Evolutionary conservation across 2,797 vertebrate genomes (phyloP), one percentile per base, ranked within the genome.

Genomic region (Triplophysa yarkandensis): DNA sequence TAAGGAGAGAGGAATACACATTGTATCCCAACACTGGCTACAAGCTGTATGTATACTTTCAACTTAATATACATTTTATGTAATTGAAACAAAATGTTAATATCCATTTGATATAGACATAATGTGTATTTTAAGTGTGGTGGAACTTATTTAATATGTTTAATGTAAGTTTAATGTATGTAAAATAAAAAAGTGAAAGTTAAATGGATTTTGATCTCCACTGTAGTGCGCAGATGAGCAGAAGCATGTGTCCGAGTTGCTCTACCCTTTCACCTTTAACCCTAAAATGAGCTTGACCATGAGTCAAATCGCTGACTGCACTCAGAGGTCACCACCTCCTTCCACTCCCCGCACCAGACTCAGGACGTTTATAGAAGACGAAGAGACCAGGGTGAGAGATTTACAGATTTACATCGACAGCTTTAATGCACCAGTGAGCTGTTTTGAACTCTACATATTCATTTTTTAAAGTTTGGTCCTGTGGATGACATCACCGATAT

Each of bases 281-380:
- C 98, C 98, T 74, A 98, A 98, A 92, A 98, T 98, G 97, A 99
- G 95, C 83, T 86, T 99, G 74, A 94, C 93, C 77, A 94, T 99
- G 80, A 98, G 95, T 77, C 89, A 96, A 66, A 86, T 93, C 17
- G 92, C 94, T 71, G 92, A 88, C 75, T 82, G 73, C 82, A 89
- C 85, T 6, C 91, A 89, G 84, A 92, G 83, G 82, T 89, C 89
- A 32, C 83, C 85, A 1, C 88, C 92, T 61, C 64, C 14, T 3
- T 21, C 65, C n/a, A 69, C 44, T 2, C 23, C 58, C n/a, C 83
- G 79, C 25, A 81, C 85, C 1, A 87, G 87, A 34, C 82, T 34
- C 7, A 80, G 16, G 69, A 60, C 79, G 6, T 21, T 76, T 21
- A 3, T 71, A 0, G 84, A 82, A n/a, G 28, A 34, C 1, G 79